phyloP scores from a whole-genome alignment of 2,113 vertebrate genomes.

The Mus spicilegus region DNA sequence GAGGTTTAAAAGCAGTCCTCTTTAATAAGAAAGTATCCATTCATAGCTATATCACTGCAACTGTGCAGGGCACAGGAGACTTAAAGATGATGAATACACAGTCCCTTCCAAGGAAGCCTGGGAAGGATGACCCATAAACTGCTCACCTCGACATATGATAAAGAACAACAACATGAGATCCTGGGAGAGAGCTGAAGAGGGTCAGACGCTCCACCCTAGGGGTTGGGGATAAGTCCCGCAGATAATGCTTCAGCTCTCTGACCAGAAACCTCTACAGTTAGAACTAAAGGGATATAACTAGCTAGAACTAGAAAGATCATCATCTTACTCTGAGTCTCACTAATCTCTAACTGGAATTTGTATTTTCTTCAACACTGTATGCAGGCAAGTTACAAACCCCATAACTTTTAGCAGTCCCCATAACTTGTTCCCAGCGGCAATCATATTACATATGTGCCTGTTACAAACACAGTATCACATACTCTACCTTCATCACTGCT shows the following conservation, averaged over 20 bases:
- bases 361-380: neutral
- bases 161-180: neutral
- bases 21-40: constrained; percentile 43
- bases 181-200: neutral
- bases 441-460: neutral
- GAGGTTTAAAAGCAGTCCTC: constrained; percentile 31
- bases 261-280: neutral
- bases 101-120: neutral
- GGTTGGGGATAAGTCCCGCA: neutral
- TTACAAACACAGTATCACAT: neutral
- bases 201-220: neutral
- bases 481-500: neutral
- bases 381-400: neutral
- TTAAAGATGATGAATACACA: neutral
- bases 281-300: constrained; percentile 7
- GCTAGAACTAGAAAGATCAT: neutral
- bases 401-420: constrained; percentile 13
- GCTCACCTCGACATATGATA: neutral
- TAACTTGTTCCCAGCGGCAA: neutral
- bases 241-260: neutral
- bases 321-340: constrained; percentile 1
- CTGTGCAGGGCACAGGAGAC: neutral
- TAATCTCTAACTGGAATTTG: constrained; percentile 22
- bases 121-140: neutral
- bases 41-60: neutral